Evolutionary conservation across 2,113 vertebrate species (phyloP), one percentile per base, ranked within the genome.

Genomic region (Anhinga anhinga): DNA sequence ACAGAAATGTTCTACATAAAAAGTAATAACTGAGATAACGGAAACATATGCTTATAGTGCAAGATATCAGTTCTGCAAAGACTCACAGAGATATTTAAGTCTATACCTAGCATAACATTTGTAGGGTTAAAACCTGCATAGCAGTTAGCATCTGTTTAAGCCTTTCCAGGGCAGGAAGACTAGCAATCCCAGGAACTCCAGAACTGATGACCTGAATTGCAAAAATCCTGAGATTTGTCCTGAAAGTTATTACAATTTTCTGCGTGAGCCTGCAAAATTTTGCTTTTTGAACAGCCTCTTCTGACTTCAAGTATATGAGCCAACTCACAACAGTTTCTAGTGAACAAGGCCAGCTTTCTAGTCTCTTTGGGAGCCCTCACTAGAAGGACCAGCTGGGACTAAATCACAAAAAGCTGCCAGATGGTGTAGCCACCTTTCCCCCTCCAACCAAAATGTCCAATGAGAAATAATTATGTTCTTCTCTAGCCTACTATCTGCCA

Each of bases 331-430:
- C 66, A 77, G 38, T 93, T 97, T 86, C 8, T 29, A 92, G 62
- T 4, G 55, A 96, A 53, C 85, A 73, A 81, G 95, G 85, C 92
- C 93, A 96, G 82, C 62, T 96, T 94, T 95, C 53, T 26, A 58
- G 40, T 76, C 87, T 95, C 90, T 94, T 83, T 92, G 92, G 95
- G 96, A 97, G 55, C 76, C 45, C 85, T 93, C 63, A 26, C 82
- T 86, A 88, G 92, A 92, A 94, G 67, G 95, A 93, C 88, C 93
- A 97, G 88, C 96, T 97, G 92, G 93, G 97, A 96, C 26, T 93
- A 82, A 90, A 96, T 88, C 76, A 94, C 45, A 90, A 85, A 96
- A 94, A 93, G 32, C 90, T 93, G 66, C 82, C 93, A 97, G 93
- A 96, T 96, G 93, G 93, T 92, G 38, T 55, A 94, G 66, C 55